Evolutionary conservation across 2,888 invertebrate species (phyloP).

Genomic region (Loripinus fragilis): DNA sequence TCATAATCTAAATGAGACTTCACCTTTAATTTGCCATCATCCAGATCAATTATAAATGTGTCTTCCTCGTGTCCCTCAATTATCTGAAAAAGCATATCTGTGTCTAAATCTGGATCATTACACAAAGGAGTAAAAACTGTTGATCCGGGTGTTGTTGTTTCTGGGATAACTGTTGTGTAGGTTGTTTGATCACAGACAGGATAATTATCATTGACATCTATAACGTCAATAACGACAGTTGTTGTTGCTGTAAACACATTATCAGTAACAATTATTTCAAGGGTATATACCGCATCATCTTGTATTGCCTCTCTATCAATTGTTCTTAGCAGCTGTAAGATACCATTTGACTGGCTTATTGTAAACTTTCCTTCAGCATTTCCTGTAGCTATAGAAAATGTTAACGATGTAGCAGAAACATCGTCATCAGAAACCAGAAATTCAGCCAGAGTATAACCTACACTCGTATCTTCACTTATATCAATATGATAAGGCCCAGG

Average conservation of each 20-base stretch:
- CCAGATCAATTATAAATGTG: slow-evolving; percentile 36
- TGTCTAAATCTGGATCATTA: slow-evolving; percentile 50
- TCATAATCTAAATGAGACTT: slow-evolving; percentile 70
- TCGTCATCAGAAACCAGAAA: slow-evolving; percentile 70
- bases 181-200: slow-evolving; percentile 63
- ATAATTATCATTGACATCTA: slow-evolving; percentile 70
- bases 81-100: slow-evolving; percentile 46
- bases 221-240: slow-evolving; percentile 63
- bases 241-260: slow-evolving; percentile 59
- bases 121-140: slow-evolving; percentile 47
- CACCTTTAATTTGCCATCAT: slow-evolving; percentile 38
- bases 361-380: slow-evolving; percentile 62
- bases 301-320: slow-evolving; percentile 65
- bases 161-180: slow-evolving; percentile 40
- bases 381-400: slow-evolving; percentile 68
- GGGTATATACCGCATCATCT: slow-evolving; percentile 51
- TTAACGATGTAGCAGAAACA: slow-evolving; percentile 50
- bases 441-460: slow-evolving; percentile 60
- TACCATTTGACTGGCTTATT: slow-evolving; percentile 66
- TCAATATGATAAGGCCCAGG: slow-evolving; percentile 50
- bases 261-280: slow-evolving; percentile 66
- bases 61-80: slow-evolving; percentile 48
- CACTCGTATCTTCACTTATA: slow-evolving; percentile 54
- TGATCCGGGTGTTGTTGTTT: slow-evolving; percentile 44
- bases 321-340: slow-evolving; percentile 51